Percentiles rank a stretch among this genome's conserved stretches.
These are phyloP conservation scores for Podarcis cretensis DNA, from an alignment of 2,113 vertebrate genomes.

Conservation along the genomic window DNA sequence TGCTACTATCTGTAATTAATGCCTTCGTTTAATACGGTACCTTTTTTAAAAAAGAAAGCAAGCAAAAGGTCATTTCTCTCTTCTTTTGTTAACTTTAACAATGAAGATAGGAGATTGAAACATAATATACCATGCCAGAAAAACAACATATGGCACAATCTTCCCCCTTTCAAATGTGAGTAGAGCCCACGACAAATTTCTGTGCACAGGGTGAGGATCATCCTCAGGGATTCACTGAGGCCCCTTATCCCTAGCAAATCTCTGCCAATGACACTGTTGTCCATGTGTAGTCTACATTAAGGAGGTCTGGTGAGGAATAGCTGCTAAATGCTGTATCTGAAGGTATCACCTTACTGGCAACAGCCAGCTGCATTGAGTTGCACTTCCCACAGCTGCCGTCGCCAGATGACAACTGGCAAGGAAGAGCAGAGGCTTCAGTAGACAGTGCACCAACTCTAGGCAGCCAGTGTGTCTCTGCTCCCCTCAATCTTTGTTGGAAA, in stretches of 20 bases:
- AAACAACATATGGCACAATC: neutral
- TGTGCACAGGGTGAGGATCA: neutral
- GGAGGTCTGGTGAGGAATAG: neutral
- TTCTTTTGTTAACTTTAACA: constrained; percentile 12
- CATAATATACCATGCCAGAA: constrained; percentile 1
- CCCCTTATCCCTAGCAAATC: neutral
- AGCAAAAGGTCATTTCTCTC: neutral
- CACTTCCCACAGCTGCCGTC: neutral
- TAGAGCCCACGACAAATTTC: neutral
- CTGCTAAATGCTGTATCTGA: neutral
- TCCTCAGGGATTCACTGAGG: neutral
- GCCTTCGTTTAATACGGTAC: neutral
- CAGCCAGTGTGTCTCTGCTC: too few species aligned
- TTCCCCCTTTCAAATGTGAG: neutral
- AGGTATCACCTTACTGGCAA: neutral
- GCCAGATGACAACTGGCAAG: neutral
- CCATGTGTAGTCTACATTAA: neutral
- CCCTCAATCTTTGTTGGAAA: too few species aligned
- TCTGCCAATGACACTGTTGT: neutral
- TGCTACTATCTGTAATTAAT: constrained; percentile 38
- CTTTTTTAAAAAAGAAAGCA: neutral
- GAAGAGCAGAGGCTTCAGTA: neutral
- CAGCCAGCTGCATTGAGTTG: neutral
- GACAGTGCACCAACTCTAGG: too few species aligned
- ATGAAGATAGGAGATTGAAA: constrained; percentile 8